Conservation (phyloP, 2,113 vertebrate genomes). For the Rhea pennata region DNA sequence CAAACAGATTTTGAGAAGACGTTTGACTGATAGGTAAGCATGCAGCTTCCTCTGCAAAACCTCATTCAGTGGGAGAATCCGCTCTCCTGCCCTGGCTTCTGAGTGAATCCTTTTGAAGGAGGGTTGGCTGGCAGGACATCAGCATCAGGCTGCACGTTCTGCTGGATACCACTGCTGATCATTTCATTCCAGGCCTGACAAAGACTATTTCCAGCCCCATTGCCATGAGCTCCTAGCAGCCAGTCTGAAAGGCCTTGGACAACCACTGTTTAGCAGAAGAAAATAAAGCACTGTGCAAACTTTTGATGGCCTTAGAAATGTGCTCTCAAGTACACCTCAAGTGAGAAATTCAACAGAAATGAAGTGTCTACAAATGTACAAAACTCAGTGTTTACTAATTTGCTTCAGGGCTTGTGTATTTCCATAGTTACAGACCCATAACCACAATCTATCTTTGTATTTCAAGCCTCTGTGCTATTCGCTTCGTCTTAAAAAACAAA, state of each 20-base stretch:
- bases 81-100: background rate
- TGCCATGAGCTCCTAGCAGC: fast-evolving
- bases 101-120: background rate
- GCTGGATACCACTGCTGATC: fast-evolving
- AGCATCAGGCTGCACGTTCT: background rate
- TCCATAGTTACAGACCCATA: background rate
- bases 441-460: background rate
- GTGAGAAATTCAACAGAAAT: background rate
- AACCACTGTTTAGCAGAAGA: background rate
- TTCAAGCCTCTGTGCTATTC: background rate
- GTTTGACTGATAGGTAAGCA: background rate
- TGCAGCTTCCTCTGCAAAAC: background rate
- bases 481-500: background rate
- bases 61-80: background rate
- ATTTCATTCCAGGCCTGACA: background rate
- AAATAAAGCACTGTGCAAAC: background rate
- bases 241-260: fast-evolving
- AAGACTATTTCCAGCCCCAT: fast-evolving
- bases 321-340: no score
- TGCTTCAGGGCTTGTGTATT: background rate
- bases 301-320: background rate
- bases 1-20: background rate
- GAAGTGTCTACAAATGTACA: fast-evolving
- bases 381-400: background rate
- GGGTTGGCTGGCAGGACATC: background rate